Evolutionary conservation across 2,113 vertebrate species (phyloP).

Genomic region (Ciconia boyciana): DNA sequence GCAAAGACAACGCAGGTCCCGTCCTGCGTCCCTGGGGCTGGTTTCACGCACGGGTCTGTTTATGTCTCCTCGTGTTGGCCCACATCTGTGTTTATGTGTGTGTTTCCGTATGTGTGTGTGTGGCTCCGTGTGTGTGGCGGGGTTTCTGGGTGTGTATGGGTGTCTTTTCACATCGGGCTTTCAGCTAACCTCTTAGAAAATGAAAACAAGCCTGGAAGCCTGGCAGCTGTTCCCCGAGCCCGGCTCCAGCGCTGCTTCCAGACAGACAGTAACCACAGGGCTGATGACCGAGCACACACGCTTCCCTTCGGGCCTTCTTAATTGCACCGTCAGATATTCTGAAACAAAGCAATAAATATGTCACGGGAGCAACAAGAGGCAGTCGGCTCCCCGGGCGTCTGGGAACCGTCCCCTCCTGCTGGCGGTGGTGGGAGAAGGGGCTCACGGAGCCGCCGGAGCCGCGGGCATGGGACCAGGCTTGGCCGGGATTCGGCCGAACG

Average conservation of each 20-base stretch:
- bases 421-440: background rate
- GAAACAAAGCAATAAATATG: constrained; percentile 41
- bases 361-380: background rate
- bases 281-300: constrained; percentile 38
- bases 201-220: constrained; percentile 41
- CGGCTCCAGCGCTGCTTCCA: background rate
- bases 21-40: background rate
- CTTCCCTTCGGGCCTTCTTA: background rate
- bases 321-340: background rate
- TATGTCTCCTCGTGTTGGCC: background rate
- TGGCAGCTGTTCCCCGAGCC: constrained; percentile 3
- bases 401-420: background rate
- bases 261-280: constrained; percentile 37
- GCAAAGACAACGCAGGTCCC: background rate
- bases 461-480: background rate
- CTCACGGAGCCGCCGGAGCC: accelerated
- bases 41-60: background rate
- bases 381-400: background rate
- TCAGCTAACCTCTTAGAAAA: constrained; percentile 28
- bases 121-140: constrained; percentile 33
- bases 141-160: background rate
- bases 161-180: background rate
- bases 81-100: constrained; percentile 37
- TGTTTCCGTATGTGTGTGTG: constrained; percentile 6
- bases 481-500: background rate